A percentile compares a stretch with the other conserved stretches of the same genome.
Conservation (phyloP, 2,888 invertebrate species). For the Standfussiana lucernea region DNA sequence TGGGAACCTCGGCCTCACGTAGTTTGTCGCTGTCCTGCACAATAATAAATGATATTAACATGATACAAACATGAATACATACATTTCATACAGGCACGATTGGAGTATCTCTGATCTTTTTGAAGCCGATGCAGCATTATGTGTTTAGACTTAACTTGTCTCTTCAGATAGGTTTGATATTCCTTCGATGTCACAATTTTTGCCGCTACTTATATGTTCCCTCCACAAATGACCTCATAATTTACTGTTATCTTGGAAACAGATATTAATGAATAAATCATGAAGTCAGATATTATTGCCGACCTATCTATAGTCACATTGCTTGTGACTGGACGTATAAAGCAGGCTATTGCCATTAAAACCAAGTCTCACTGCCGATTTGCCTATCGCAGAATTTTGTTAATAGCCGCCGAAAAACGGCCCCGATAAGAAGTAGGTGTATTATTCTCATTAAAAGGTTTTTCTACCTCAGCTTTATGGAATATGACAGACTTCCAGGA, state of each 20-base stretch:
- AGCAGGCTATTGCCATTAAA: neutral
- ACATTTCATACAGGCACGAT: neutral
- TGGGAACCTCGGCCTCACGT: constrained; percentile 71
- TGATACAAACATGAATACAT: too few species aligned
- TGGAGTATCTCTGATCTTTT: neutral
- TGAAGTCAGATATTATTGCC: neutral
- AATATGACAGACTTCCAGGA: constrained; percentile 85
- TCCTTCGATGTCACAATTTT: neutral
- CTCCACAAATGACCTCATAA: neutral
- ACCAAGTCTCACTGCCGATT: neutral
- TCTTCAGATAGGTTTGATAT: too few species aligned
- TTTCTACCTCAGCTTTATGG: constrained; percentile 75
- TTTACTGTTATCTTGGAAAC: neutral
- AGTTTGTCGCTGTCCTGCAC: constrained; percentile 74
- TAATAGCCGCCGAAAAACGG: neutral
- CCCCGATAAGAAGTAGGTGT: neutral
- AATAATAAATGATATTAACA: neutral
- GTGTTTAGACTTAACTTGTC: neutral
- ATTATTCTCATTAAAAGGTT: neutral
- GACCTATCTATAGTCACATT: neutral
- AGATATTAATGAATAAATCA: neutral
- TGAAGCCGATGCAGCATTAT: neutral
- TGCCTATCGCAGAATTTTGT: neutral
- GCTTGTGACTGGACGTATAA: neutral
- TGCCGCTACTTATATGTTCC: neutral